Conservation (phyloP, 2,797 vertebrate species). For the Catamblyrhynchus diadema region DNA sequence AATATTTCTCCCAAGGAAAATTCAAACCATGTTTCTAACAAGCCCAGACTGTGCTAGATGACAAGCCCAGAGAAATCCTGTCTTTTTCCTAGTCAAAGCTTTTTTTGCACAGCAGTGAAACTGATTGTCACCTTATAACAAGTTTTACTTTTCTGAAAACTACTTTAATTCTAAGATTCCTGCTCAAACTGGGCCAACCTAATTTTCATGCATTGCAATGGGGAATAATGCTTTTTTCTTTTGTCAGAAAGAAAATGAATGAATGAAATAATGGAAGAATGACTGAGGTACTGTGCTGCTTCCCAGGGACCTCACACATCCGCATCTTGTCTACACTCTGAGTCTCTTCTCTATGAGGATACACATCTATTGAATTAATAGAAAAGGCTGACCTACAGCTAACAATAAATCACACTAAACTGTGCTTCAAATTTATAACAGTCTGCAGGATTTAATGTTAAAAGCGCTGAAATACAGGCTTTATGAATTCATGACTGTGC, state of each 20-base stretch:
- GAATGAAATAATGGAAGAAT: conserved; percentile 1
- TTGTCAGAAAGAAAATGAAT: conserved; percentile 17
- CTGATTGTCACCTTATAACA: background rate
- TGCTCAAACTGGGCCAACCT: background rate
- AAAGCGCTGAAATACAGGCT: background rate
- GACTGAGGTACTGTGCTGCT: background rate
- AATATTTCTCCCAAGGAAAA: background rate
- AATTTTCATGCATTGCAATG: background rate
- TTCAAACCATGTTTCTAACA: background rate
- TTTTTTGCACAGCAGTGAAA: background rate
- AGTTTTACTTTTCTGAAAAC: background rate
- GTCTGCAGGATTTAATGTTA: background rate
- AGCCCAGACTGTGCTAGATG: background rate
- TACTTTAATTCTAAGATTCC: conserved; percentile 7
- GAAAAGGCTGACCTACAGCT: background rate
- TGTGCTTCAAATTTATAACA: conserved; percentile 32
- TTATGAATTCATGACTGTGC: conserved; percentile 3
- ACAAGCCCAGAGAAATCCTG: background rate
- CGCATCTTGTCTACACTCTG: background rate
- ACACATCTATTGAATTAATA: background rate
- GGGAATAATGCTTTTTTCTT: background rate
- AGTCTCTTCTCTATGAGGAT: background rate
- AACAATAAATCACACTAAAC: background rate
- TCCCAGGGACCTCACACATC: background rate
- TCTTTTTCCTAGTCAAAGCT: background rate